A percentile compares a stretch with the other conserved stretches of the same genome.
Evolutionary conservation across 1,140 invertebrate species (phyloP).

Genomic region (Fopius arisanus): DNA sequence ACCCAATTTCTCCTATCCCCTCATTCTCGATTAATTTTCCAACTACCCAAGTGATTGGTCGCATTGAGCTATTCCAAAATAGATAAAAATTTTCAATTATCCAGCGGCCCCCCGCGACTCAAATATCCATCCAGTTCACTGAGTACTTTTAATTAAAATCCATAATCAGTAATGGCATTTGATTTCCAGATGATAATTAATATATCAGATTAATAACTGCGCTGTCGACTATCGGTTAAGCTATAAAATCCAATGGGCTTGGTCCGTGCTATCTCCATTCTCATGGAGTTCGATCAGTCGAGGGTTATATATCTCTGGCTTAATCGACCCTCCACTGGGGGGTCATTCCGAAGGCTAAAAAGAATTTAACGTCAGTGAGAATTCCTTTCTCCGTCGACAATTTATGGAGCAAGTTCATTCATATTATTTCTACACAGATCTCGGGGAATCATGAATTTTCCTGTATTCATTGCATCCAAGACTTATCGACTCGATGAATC

Average conservation of each 20-base stretch:
- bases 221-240: constrained; percentile 3
- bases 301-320: constrained; percentile 11
- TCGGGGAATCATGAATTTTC: background rate
- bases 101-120: background rate
- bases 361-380: background rate
- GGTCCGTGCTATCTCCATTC: background rate
- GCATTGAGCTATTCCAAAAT: background rate
- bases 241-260: background rate
- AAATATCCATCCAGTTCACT: background rate
- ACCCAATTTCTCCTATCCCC: too few species aligned
- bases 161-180: background rate
- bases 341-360: background rate
- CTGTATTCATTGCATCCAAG: too few species aligned
- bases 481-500: too few species aligned
- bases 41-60: too few species aligned
- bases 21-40: too few species aligned
- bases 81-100: background rate
- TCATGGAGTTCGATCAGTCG: constrained; percentile 12
- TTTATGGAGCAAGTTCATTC: background rate
- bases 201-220: constrained; percentile 4
- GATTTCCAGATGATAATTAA: background rate
- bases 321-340: background rate
- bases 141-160: constrained; percentile 2
- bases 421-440: background rate
- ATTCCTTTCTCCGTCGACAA: background rate